Percentiles rank a stretch among this genome's conserved stretches.
These are phyloP conservation scores for Hippocampus comes DNA, from an alignment of 2,113 vertebrate genomes.

Conservation along the genomic window DNA sequence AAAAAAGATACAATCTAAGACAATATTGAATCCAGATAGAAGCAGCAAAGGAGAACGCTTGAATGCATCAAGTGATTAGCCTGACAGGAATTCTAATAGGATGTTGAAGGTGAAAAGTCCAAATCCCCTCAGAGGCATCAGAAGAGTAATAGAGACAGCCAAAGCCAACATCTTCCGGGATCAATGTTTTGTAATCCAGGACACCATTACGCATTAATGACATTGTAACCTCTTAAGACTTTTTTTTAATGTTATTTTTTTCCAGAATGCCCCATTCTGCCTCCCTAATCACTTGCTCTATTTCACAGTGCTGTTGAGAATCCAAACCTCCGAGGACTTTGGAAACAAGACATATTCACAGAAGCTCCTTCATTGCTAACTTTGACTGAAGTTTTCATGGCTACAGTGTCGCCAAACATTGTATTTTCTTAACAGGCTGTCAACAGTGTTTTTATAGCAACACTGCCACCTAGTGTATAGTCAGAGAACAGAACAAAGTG, in stretches of 20 bases:
- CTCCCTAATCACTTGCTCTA: background rate
- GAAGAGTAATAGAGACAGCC: slow-evolving; percentile 46
- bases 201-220: slow-evolving; percentile 51
- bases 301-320: background rate
- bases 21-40: background rate
- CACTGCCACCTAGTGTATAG: too few relatives aligned
- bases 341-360: background rate
- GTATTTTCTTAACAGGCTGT: too few relatives aligned
- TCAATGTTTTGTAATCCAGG: slow-evolving; percentile 56
- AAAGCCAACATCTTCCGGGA: slow-evolving; percentile 46
- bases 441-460: too few relatives aligned
- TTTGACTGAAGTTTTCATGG: background rate
- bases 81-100: slow-evolving; percentile 6
- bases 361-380: background rate
- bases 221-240: slow-evolving; percentile 33
- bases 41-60: background rate
- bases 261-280: background rate
- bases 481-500: too few relatives aligned
- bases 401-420: too few relatives aligned
- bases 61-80: slow-evolving; percentile 13
- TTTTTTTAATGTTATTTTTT: background rate
- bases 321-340: background rate
- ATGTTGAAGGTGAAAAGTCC: slow-evolving; percentile 37
- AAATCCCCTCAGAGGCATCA: background rate
- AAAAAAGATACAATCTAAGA: background rate